Base-by-base conservation (phyloP, 2,113 vertebrate species). In the Eptesicus fuscus region DNA sequence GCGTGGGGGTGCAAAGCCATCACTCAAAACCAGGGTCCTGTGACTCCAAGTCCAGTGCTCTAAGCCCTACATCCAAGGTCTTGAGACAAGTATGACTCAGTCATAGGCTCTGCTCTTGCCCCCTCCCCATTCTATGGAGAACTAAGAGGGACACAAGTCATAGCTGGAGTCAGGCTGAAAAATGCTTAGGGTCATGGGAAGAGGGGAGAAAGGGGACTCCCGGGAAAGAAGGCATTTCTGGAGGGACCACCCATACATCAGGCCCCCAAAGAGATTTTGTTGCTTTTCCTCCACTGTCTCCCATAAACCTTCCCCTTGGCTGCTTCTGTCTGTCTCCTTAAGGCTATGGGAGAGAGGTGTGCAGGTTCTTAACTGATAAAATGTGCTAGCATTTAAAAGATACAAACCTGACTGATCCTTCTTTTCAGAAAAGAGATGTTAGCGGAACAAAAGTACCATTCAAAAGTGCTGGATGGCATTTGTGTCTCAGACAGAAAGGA, bases 291-390 rank as follows among this genome's bases (percentile, higher is more conserved):
- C 76, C 51, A 35, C 16, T 53, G 69, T 93, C 69, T 93, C 53
- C 73, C 30, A 44, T n/a, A 42, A 67, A 32, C 59, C 83, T 53
- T 37, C 44, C 85, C 18, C 65, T 74, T 30, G 30, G 51, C 87
- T 51, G 35, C 85, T 44, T 92, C 93, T 92, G 32, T 30, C 94
- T 73, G 59, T 73, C 90, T 96, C 61, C 71, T 87, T 77, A 30
- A 90, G 79, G 69, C 67, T 93, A 28, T 59, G 82, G 69, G 74
- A 95, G 91, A 69, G 88, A 65, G 44, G 78, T 83, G 49, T 1
- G 6, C 61, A 35, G 84, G 73, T 83, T 85, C 92, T 94, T 97
- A 96, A 94, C 94, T 95, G 97, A 96, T 97, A 53, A 95, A 97
- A 96, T 51, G 82, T 95, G 83, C 94, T 79, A 14, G 80, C 82